Evolutionary conservation across 2,888 invertebrate species (phyloP), one percentile per base, ranked within the genome.

Genomic region (Boloria euphrosyne): DNA sequence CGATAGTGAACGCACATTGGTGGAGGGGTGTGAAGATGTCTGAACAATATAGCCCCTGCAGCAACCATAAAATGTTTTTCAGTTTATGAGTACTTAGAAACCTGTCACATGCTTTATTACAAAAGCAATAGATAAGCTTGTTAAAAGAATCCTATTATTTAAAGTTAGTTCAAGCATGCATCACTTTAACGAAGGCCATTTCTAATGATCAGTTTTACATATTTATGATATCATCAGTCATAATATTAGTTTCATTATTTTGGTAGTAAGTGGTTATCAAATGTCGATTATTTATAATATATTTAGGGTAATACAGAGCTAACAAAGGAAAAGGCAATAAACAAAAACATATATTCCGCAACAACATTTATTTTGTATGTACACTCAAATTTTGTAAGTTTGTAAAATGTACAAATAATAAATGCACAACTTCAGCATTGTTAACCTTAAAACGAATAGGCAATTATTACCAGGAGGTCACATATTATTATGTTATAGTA

Each of bases 361-460:
- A 88, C 87, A 90, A 90, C 90, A 90, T 91, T 90, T 91, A 91
- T 89, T 90, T 87, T 86, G 81, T 86, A 88, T 90, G 87, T 90
- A 91, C 89, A 92, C 87, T 87, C 83, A 84, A 82, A 84, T 83
- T 86, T 79, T 76, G 78, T 80, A 84, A 80, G 78, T 84, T 88
- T 88, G 88, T 86, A 88, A 85, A 88, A 83, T 87, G 89, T 90
- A 90, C 90, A 89, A 90, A 89, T 88, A 89, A 87, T 91, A 92
- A 91, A 92, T 91, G 92, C 92, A 92, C 91, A 91, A 91, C 89
- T 88, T 90, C 90, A 90, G 90, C 90, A 90, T 90, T 87, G 88
- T 85, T 90, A 88, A 87, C 81, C 82, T 62, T 69, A 69, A 71
- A 67, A 62, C 58, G 65, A 66, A 71, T 66, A 65, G 65, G 52